Evolutionary conservation across 2,888 invertebrate species (phyloP), one percentile per base, ranked within the genome.

Genomic region (Drosophila tripunctata): DNA sequence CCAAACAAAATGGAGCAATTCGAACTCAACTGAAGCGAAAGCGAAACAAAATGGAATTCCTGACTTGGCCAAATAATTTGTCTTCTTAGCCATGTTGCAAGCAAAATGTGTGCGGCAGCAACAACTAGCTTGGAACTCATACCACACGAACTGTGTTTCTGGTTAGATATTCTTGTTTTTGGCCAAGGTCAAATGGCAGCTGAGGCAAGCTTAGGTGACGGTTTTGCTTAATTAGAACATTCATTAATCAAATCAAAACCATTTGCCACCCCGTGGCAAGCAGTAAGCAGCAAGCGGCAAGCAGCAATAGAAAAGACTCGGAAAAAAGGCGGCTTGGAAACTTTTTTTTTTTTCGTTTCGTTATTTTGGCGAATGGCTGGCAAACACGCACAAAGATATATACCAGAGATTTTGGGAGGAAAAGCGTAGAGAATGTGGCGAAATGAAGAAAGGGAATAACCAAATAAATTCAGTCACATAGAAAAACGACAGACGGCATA

Each of bases 181-280:
- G 80, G 76, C 80, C 87, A 83, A 87, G 87, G 82, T 87, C 82
- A 87, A 84, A 83, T 45, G 70, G 70, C 83, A 72, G 80, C 73
- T 72, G 64, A 71, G n/a, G 69, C 33, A 65, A 41, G 78, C 73
- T 78, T 75, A 78, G 82, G 87, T 88, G 88, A 87, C 82, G 87
- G 80, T 85, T 89, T 89, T 85, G 86, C 87, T 89, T 89, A 89
- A 89, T 89, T 89, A 89, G 87, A 89, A 88, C 89, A 88, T 89
- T 88, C 89, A 89, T 89, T 89, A 89, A 89, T 89, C 89, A 89
- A 89, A 89, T 89, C 89, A 89, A 89, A 89, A 89, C 87, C 89
- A 89, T 87, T 89, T 89, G 86, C 86, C 84, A 82, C 81, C 88
- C 87, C 56, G 67, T 62, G 68, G 72, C 82, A 81, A 48, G 56